Base-by-base conservation (phyloP, 2,888 invertebrate species). In the Idaea aversata region DNA sequence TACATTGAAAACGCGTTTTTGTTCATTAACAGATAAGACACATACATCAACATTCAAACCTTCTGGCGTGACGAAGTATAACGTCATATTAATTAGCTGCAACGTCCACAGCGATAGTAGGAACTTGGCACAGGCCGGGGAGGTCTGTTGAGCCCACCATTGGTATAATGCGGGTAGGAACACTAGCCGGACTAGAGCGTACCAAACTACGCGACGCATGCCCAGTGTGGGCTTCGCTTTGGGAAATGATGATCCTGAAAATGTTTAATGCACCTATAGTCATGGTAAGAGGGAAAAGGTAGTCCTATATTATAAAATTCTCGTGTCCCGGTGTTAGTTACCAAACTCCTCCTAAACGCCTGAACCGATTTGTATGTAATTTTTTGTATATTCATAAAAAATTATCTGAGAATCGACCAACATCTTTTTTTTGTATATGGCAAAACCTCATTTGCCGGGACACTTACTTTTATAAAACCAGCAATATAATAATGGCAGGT, bases 191-290 rank as follows among this genome's bases (percentile, higher is more conserved):
- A 97, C 93, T 63, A 98, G 93, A 5, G 98, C 98, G 82, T 96
- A 95, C 86, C 96, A 95, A 69, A 97, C 95, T 69, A 98, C 97
- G 59, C 97, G 96, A 61, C 96, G 94, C 87, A 98, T 95, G 70
- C 98, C 97, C 90, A 98, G 96, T 79, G 98, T 98, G 2, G 99
- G 98, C 88, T 99, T 99, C 15, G 98, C 97, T 94, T 99, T 99
- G 15, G 98, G 97, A 89, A 99, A 99, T 68, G 98, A 97, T 59
- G 99, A 98, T 61, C 98, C 98, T 98, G 78, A 34, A 64, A 60
- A 62, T 58, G 58, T 16, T n/a, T 58, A 62, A 57, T 65, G 13
- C 63, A 34, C 0, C 15, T 5, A 15, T 25, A 59, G 25, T 25
- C 25, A 25, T 25, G 25, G 25, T 25, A 25, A 3, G 25, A 25